Conservation (phyloP, 1,140 invertebrate genomes). For the Lordiphosa clarofinis region DNA sequence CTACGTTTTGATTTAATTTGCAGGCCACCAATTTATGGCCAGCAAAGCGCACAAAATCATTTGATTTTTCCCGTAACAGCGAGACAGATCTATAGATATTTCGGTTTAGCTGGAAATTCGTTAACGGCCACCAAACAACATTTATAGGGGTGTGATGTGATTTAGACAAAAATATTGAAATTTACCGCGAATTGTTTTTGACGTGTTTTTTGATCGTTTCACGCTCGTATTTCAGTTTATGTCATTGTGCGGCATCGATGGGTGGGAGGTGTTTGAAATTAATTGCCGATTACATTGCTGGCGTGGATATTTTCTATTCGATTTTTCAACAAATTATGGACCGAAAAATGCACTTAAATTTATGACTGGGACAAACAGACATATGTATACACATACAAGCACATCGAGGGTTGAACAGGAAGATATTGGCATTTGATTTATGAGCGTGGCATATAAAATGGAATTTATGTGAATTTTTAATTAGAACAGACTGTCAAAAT, state of each 20-base stretch:
- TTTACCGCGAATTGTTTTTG: conserved; percentile 14
- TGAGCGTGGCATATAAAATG: conserved; percentile 1
- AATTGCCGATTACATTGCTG: conserved; percentile 6
- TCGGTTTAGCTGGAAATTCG: conserved; percentile 12
- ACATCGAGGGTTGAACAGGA: background rate
- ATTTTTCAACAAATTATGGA: background rate
- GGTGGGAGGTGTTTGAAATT: conserved; percentile 10
- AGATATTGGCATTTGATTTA: conserved; percentile 7
- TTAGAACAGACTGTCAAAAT: conserved; percentile 5
- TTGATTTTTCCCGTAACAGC: conserved; percentile 10
- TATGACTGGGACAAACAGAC: conserved; percentile 2
- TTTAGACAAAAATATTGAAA: conserved; percentile 1
- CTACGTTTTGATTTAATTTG: conserved; percentile 41
- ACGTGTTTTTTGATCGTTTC: conserved; percentile 11
- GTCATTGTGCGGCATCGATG: background rate
- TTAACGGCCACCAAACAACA: background rate
- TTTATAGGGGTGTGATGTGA: conserved; percentile 11
- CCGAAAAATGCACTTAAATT: conserved; percentile 8
- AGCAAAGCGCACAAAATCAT: conserved; percentile 2
- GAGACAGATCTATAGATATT: conserved; percentile 4
- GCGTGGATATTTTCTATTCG: too few species aligned
- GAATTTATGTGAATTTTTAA: conserved; percentile 8
- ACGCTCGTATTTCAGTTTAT: conserved; percentile 12
- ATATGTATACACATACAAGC: background rate
- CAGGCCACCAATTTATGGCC: conserved; percentile 8